These are phyloP conservation scores for Pentamera pediparva DNA, from an alignment of 53 echinoderm and acorn worm genomes.

Conservation along the genomic window DNA sequence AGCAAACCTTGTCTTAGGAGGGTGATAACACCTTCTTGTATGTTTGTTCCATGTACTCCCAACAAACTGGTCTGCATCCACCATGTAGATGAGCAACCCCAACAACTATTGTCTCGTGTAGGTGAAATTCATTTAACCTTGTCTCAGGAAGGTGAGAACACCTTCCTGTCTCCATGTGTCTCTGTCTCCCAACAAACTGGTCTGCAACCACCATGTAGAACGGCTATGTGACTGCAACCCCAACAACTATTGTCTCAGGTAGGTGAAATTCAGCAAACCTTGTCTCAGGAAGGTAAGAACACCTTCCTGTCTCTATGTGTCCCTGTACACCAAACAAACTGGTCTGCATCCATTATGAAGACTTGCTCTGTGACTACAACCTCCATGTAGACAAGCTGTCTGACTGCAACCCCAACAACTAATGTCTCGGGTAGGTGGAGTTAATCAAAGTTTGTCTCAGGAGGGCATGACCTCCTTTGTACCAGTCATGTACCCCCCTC, in stretches of 20 bases:
- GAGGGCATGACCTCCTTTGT: no score
- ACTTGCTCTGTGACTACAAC: no score
- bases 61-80: constrained; percentile 98
- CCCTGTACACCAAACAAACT: constrained; percentile 93
- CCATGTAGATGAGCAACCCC: constrained; percentile 73
- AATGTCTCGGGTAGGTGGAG: constrained; percentile 75
- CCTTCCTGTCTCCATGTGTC: no score
- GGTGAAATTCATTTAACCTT: constrained; percentile 72
- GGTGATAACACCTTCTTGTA: no score
- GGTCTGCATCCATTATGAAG: constrained; percentile 91
- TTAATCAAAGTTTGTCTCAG: constrained; percentile 84
- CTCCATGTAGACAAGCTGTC: constrained; percentile 82
- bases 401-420: no score
- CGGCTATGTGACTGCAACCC: constrained; percentile 74
- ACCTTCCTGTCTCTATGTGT: no score
- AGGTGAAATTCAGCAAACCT: no score
- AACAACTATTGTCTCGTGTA: no score
- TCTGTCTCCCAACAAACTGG: constrained; percentile 87
- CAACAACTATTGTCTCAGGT: constrained; percentile 90
- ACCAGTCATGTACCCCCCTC: constrained; percentile 86
- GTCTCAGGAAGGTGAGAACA: no score
- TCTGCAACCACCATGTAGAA: constrained; percentile 89
- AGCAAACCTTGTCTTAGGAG: no score
- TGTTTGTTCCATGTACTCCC: constrained; percentile 83
- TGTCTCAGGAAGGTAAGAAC: no score